phyloP scores from a whole-genome alignment of 2,113 vertebrate genomes.

The Catagonus wagneri region DNA sequence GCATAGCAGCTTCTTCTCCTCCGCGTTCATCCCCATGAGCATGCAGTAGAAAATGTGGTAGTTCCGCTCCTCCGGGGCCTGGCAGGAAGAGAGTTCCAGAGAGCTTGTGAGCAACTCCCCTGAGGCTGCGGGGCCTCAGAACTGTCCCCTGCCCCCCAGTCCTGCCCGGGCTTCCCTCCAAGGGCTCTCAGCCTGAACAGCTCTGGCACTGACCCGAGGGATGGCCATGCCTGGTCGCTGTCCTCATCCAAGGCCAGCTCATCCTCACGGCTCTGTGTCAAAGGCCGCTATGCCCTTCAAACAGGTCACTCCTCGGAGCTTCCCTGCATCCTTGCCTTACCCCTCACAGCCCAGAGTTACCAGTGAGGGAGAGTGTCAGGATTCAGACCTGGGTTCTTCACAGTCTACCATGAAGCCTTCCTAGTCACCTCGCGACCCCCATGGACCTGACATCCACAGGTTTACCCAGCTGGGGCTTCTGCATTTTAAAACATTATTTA shows the following conservation, averaged over 20 bases:
- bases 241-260: background rate
- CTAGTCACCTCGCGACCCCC: background rate
- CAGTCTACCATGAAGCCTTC: background rate
- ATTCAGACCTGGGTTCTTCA: background rate
- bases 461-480: background rate
- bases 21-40: constrained; percentile 94
- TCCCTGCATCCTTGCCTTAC: background rate
- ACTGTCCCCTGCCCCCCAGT: background rate
- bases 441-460: background rate
- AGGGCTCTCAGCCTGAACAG: background rate
- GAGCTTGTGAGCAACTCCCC: background rate
- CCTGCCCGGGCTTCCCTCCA: background rate
- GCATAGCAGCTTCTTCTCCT: constrained; percentile 94
- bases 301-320: accelerated
- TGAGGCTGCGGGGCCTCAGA: accelerated
- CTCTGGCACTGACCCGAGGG: background rate
- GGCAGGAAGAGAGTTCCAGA: background rate
- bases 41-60: constrained; percentile 99
- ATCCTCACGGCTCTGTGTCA: background rate
- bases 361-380: background rate
- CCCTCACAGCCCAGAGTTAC: background rate
- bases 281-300: background rate
- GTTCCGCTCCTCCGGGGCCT: constrained; percentile 96
- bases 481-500: background rate
- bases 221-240: background rate